Evolutionary conservation across 2,797 vertebrate species (phyloP).

Genomic region (Neoniphon sammara): DNA sequence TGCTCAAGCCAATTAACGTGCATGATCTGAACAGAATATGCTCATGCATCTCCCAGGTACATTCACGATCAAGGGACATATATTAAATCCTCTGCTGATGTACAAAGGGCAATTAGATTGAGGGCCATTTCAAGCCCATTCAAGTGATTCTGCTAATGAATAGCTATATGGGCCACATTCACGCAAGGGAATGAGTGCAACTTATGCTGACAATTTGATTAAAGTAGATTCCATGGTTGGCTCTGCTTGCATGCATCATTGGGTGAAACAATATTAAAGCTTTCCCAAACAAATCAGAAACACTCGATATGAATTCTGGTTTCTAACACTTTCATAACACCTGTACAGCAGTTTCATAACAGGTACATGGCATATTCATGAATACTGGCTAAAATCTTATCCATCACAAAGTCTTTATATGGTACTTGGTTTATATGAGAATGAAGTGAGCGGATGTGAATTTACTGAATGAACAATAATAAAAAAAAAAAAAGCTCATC

Average conservation of each 20-base stretch:
- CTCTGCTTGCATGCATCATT: slow-evolving; percentile 5
- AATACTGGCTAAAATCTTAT: background rate
- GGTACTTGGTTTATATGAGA: too few relatives aligned
- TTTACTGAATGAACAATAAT: too few relatives aligned
- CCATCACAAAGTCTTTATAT: too few relatives aligned
- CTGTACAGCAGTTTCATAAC: background rate
- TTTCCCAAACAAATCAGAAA: slow-evolving; percentile 11
- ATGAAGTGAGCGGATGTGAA: too few relatives aligned
- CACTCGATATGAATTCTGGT: background rate
- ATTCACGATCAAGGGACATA: slow-evolving; percentile 8
- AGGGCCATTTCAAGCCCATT: slow-evolving; percentile 53
- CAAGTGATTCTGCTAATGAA: slow-evolving; percentile 69
- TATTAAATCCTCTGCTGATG: slow-evolving; percentile 46
- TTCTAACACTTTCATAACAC: background rate
- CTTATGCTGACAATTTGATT: slow-evolving; percentile 12
- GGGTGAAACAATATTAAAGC: slow-evolving; percentile 26
- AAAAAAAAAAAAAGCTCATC: background rate
- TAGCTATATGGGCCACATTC: slow-evolving; percentile 27
- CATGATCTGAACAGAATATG: slow-evolving; percentile 34
- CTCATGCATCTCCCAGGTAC: slow-evolving; percentile 36
- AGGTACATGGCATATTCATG: background rate
- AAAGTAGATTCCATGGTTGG: slow-evolving; percentile 17
- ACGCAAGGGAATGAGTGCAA: slow-evolving; percentile 24
- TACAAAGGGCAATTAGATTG: slow-evolving; percentile 63
- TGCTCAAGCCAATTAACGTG: slow-evolving; percentile 23